A percentile compares a stretch with the other conserved stretches of the same genome.
Conservation (phyloP, 2,888 invertebrate genomes). For the Chymomyza amoena region DNA sequence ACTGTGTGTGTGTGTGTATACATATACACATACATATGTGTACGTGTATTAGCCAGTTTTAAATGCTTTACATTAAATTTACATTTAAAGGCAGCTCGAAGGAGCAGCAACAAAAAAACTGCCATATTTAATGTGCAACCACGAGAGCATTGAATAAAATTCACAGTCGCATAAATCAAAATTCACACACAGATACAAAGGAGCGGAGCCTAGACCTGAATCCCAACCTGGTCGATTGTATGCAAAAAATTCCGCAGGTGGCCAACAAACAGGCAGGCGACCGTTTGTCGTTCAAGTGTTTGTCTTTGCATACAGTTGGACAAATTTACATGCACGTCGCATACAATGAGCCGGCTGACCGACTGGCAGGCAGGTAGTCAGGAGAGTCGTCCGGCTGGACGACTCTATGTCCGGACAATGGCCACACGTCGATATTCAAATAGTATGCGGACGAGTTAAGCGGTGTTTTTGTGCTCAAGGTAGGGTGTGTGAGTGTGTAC, state of each 20-base stretch:
- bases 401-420: conserved; percentile 39
- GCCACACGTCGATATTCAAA: conserved; percentile 70
- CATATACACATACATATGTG: not conserved
- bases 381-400: conserved; percentile 16
- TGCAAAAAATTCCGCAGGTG: conserved; percentile 70
- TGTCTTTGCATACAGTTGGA: conserved; percentile 66
- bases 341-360: conserved; percentile 44
- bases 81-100: conserved; percentile 20
- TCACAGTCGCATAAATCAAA: conserved; percentile 57
- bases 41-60: conserved; percentile 28
- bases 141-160: not conserved
- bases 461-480: conserved; percentile 11
- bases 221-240: conserved; percentile 50
- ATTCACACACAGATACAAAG: conserved; percentile 39
- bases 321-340: conserved; percentile 68
- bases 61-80: conserved; percentile 26
- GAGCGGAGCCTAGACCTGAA: not conserved
- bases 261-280: conserved; percentile 50
- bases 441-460: conserved; percentile 37
- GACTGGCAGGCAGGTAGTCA: not conserved
- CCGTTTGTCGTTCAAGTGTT: conserved; percentile 54
- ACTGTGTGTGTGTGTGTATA: conserved; percentile 22
- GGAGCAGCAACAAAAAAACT: conserved; percentile 9
- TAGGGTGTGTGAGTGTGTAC: conserved; percentile 1
- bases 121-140: conserved; percentile 11